Evolutionary conservation across 2,888 invertebrate species (phyloP).

Genomic region (Platyscelio sp.): DNA sequence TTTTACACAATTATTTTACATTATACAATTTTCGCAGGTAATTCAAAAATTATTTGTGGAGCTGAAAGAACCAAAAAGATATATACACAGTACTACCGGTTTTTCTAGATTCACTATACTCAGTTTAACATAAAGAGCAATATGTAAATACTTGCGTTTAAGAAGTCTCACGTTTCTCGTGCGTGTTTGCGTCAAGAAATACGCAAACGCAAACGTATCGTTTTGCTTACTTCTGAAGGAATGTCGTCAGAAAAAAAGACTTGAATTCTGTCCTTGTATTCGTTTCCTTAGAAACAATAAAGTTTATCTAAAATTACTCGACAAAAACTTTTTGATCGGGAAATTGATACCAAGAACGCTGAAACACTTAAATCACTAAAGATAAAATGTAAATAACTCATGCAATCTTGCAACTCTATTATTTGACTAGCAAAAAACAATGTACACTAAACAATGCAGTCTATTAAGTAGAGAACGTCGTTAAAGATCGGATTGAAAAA

Average conservation of each 20-base stretch:
- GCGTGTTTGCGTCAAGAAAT: constrained; percentile 36
- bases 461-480: too few relatives aligned
- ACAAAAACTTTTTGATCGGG: too few relatives aligned
- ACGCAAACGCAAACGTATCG: constrained; percentile 49
- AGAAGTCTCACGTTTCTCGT: constrained; percentile 37
- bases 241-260: constrained; percentile 27
- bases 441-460: too few relatives aligned
- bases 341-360: background rate
- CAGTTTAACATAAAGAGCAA: constrained; percentile 53
- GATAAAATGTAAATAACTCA: background rate
- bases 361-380: background rate
- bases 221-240: constrained; percentile 45
- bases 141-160: constrained; percentile 57
- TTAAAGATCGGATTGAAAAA: too few relatives aligned
- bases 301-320: constrained; percentile 40
- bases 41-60: too few relatives aligned
- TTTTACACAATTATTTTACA: too few relatives aligned
- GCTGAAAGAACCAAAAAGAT: constrained; percentile 35
- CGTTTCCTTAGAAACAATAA: constrained; percentile 35
- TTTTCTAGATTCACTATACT: constrained; percentile 39
- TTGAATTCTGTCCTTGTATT: background rate
- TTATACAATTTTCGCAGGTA: too few relatives aligned
- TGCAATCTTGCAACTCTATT: background rate
- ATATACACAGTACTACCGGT: constrained; percentile 63
- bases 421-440: too few relatives aligned